Evolutionary conservation across 2,113 vertebrate species (phyloP), one percentile per base, ranked within the genome.

Genomic region (Aramus guarauna): DNA sequence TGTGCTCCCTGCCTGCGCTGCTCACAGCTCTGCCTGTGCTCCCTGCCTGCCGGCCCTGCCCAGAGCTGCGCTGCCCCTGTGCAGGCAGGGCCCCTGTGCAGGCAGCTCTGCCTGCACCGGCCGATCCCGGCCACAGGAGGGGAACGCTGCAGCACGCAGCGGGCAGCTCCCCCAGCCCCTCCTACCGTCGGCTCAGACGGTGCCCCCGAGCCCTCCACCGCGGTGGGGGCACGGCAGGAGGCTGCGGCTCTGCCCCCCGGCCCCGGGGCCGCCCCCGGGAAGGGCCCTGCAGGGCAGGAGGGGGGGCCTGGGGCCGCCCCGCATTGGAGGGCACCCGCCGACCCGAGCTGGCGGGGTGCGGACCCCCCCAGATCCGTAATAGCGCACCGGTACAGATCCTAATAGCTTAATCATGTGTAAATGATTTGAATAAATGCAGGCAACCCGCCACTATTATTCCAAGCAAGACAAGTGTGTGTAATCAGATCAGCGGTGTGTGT

Each of bases 91-190:
- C 59, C 62, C 9, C 52, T 7, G 11, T 4, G 39, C 66, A 2
- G 34, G 36, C 72, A 15, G 60, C 92, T 8, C 41, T 6, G 75
- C 67, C 82, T 96, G 95, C 94, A 87, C 36, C 85, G 68, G 36
- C 91, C 23, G 20, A 1, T 18, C 27, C 21, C 47, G 85, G 93
- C 88, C 94, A 19, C 94, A 74, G 85, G 94, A 93, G 96, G 96
- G 92, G 91, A 92, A 9, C 91, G 69, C 55, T 71, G 88, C 93
- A 20, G 60, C 87, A 5, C 14, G 59, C 22, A 60, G 39, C 66
- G 5, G 3, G 5, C 18, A 0, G 6, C 3, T 36, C 27, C 12
- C 43, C 13, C 8, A 2, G 10, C 3, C 3, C 0, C 2, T 36
- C 21, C 45, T 3, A 1, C 0, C 23, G 55, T 9, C 26, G 27